A percentile compares a stretch with the other conserved stretches of the same genome.
These are phyloP conservation scores for Poeciliopsis prolifica DNA, from an alignment of 2,113 vertebrate species.

Conservation along the genomic window DNA sequence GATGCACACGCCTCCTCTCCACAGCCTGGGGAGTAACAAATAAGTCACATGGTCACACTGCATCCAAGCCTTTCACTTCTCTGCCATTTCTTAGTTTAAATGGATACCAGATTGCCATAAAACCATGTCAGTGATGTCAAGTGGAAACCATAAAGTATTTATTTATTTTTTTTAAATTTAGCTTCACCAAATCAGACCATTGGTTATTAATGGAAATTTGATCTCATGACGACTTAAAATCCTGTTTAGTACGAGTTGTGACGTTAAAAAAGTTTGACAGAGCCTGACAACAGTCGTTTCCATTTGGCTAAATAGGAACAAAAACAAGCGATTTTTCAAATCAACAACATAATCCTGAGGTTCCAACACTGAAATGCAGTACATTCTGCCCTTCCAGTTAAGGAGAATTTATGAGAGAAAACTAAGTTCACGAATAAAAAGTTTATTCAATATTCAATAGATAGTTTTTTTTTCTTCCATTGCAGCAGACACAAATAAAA, in stretches of 20 bases:
- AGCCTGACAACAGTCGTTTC: background rate
- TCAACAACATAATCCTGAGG: background rate
- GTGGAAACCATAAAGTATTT: conserved; percentile 13
- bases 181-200: background rate
- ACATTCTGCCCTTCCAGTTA: background rate
- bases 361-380: background rate
- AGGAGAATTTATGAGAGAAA: conserved; percentile 1
- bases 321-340: conserved; percentile 3
- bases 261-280: background rate
- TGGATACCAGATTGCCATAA: conserved; percentile 6
- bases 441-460: background rate
- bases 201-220: background rate
- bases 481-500: conserved; percentile 31
- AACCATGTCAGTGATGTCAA: conserved; percentile 21
- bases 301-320: background rate
- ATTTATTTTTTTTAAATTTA: background rate
- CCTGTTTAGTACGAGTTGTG: background rate
- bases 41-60: conserved; percentile 41
- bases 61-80: conserved; percentile 27
- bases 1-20: conserved; percentile 49
- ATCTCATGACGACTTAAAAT: background rate
- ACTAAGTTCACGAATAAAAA: background rate
- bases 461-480: conserved; percentile 1
- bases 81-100: conserved; percentile 23
- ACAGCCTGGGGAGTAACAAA: conserved; percentile 52